Conservation (phyloP, 2,888 invertebrate species). For the Cryptocheilus praepositus region DNA sequence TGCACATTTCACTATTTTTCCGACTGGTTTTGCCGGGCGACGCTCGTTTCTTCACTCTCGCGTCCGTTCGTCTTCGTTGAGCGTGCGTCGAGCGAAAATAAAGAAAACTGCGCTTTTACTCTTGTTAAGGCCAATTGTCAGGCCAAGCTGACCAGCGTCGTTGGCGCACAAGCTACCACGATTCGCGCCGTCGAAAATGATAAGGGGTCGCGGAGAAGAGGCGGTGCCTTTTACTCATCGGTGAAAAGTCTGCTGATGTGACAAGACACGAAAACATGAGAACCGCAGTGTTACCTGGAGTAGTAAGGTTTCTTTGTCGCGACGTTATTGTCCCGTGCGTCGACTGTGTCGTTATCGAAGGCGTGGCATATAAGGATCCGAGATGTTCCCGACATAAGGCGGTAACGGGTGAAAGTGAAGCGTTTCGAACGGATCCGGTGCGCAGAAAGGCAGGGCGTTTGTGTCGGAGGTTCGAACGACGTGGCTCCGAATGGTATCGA, state of each 20-base stretch:
- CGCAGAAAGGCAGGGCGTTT: conserved; percentile 7
- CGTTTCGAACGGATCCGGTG: conserved; percentile 39
- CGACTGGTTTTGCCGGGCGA: conserved; percentile 51
- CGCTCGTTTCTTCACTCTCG: conserved; percentile 53
- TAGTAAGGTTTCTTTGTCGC: no score
- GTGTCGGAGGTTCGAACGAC: conserved; percentile 14
- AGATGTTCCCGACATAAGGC: conserved; percentile 19
- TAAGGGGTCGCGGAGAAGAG: neutral
- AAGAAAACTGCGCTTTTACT: conserved; percentile 58
- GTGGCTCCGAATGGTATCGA: conserved; percentile 32
- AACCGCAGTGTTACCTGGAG: no score
- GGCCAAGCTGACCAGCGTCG: conserved; percentile 20
- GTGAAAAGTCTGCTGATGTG: neutral
- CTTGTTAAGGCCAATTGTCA: conserved; percentile 24
- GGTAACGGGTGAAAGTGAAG: conserved; percentile 64
- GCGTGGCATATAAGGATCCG: conserved; percentile 23
- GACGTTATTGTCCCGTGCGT: neutral
- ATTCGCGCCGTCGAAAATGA: conserved; percentile 18
- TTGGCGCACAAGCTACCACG: conserved; percentile 21
- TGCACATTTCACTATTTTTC: conserved; percentile 60
- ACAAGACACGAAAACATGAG: neutral
- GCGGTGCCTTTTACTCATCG: neutral
- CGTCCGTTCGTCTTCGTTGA: conserved; percentile 27
- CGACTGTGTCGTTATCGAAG: conserved; percentile 27
- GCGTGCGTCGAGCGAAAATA: conserved; percentile 44